Evolutionary conservation across 2,888 invertebrate species (phyloP), one percentile per base, ranked within the genome.

Genomic region (Chrysina gloriosa): DNA sequence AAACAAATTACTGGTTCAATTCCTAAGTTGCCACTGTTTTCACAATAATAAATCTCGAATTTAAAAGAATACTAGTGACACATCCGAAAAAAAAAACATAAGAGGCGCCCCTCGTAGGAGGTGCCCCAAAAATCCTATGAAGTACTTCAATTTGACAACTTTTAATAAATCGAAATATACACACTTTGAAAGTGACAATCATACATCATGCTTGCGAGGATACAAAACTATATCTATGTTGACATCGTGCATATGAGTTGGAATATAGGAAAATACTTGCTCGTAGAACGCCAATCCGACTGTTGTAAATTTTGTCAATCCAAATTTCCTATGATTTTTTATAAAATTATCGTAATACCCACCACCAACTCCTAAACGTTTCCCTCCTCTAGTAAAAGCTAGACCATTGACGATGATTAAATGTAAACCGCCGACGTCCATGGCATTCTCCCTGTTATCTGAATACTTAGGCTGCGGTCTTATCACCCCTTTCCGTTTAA

Each of bases 321-420:
- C 45, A 27, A 39, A 27, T 14, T 79, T 67, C 19, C 76, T 75
- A 52, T 82, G 77, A 25, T 74, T 75, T 7, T 54, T 71, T 48
- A 97, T 84, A 81, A 90, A 98, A 71, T 86, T 89, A 80, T 98
- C 98, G 78, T 98, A 98, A 81, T 95, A 98, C 0, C 97, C 97
- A 80, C 92, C 95, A 0, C 98, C 98, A 79, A 96, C 92, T 0
- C 94, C 95, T 52, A 93, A 83, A 34, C 98, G 88, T 56, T 88
- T 87, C 19, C 93, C 93, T 2, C 84, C 78, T 23, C 78, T 81
- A 0, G 94, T 92, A 83, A 98, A 98, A 1, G 93, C 97, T 3
- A 97, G 89, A 3, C 97, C 98, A 29, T 98, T 98, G n/a, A 94
- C 86, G 69, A 98, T 86, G 42, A 98, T 88, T 69, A 98, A 85